Evolutionary conservation across 2,797 vertebrate genomes (phyloP).

Genomic region (Synanceia verrucosa): DNA sequence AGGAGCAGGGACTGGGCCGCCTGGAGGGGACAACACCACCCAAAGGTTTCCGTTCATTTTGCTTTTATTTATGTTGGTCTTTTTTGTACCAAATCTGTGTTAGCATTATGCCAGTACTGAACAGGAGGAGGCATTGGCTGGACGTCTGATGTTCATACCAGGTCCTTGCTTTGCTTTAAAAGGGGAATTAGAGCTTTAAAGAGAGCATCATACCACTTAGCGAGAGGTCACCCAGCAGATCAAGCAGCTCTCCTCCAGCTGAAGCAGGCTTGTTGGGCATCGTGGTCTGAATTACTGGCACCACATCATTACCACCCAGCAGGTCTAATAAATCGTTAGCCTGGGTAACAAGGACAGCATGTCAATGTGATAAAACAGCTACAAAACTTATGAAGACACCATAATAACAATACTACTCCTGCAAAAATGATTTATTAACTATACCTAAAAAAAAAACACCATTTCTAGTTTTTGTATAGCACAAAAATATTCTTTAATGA

Average conservation of each 20-base stretch:
- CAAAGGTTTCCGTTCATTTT: slow-evolving; percentile 20
- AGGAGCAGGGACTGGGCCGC: slow-evolving; percentile 85
- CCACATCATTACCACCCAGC: slow-evolving; percentile 92
- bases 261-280: slow-evolving; percentile 90
- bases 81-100: neutral
- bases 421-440: neutral
- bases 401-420: neutral
- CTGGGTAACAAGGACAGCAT: slow-evolving; percentile 71
- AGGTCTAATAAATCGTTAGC: slow-evolving; percentile 97
- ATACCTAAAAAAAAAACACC: neutral
- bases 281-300: slow-evolving; percentile 91
- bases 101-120: neutral
- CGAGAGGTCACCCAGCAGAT: slow-evolving; percentile 94
- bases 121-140: neutral
- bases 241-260: slow-evolving; percentile 95
- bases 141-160: slow-evolving; percentile 5
- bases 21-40: slow-evolving; percentile 71
- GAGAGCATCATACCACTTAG: slow-evolving; percentile 84
- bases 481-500: neutral
- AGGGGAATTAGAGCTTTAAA: slow-evolving; percentile 14
- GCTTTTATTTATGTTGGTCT: no score
- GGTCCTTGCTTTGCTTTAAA: no score
- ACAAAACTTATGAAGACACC: neutral
- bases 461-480: neutral
- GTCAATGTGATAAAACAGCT: neutral